phyloP scores from a whole-genome alignment of 2,113 vertebrate genomes.

The Nerophis ophidion region DNA sequence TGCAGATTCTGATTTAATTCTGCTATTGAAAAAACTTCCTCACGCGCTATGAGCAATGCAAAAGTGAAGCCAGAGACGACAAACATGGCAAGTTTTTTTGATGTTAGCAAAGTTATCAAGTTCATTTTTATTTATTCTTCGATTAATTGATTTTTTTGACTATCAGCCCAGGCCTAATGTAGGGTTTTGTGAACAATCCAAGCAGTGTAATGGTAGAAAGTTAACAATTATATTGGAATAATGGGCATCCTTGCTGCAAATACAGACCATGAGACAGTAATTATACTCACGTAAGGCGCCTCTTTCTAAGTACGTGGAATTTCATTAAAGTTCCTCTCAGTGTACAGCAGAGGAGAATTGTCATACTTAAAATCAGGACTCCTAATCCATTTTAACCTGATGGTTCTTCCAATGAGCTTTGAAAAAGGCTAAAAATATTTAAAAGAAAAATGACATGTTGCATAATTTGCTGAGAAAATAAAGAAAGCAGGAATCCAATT shows the following conservation, averaged over 20 bases:
- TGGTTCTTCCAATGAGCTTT: constrained; percentile 59
- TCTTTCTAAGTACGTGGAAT: constrained; percentile 59
- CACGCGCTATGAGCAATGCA: no score
- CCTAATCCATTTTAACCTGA: constrained; percentile 59
- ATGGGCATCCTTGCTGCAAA: constrained; percentile 11
- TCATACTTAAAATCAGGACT: constrained; percentile 47
- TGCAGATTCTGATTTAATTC: no score
- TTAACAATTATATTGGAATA: background rate
- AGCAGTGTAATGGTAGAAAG: background rate
- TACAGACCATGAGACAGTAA: constrained; percentile 24
- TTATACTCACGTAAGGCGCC: constrained; percentile 54
- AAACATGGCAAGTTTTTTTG: no score
- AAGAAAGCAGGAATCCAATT: constrained; percentile 9
- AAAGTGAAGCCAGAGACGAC: no score
- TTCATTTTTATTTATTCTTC: no score
- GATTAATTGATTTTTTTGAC: no score
- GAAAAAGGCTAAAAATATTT: constrained; percentile 67
- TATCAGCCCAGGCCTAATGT: background rate
- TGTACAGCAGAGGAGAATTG: constrained; percentile 59
- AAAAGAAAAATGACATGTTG: constrained; percentile 58
- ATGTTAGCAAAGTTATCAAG: no score
- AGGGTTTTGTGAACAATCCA: background rate
- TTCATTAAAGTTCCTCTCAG: constrained; percentile 63
- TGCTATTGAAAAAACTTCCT: no score
- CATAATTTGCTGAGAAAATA: constrained; percentile 33